Base-by-base conservation (phyloP, 2,888 invertebrate species). In the Hipparchia semele region DNA sequence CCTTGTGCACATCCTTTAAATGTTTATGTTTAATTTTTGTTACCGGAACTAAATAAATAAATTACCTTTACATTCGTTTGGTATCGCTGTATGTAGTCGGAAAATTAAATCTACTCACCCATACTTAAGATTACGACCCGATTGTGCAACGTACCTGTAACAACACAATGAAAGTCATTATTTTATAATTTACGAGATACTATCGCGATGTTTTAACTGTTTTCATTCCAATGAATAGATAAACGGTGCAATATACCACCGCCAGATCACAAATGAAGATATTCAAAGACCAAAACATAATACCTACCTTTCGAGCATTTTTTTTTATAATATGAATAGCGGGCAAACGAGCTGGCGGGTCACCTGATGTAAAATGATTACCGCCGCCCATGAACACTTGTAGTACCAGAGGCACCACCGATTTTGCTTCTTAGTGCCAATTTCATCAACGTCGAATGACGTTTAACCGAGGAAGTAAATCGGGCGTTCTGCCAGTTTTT, bases 111-210 rank as follows among this genome's bases (percentile, higher is more conserved):
- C 67, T 78, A 82, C 82, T 82, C 80, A 84, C 83, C 80, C 78
- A 79, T 78, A 80, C 79, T 80, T 79, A 78, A 73, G 77, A 82
- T 82, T 78, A 77, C 73, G 78, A 75, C 76, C 77, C 75, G 79
- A 81, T 86, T 86, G 80, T 79, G 80, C 78, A 87, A 88, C 87
- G 79, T 90, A 91, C 91, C 90, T 90, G 90, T 75, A 91, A 91
- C 90, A 90, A 91, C 8, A 90, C 88, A 90, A 90, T 83, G 81
- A 86, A 87, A 83, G 83, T 82, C 84, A 84, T 84, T 81, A 86
- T 85, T 83, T 80, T 80, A 80, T 78, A 81, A 81, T 82, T 81
- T 72, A 79, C 74, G 60, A 80, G 84, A 85, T 84, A 84, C 73
- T 77, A 86, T 86, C 84, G 76, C 73, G 75, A 6, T 68, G 75